Evolutionary conservation across 1,140 invertebrate species (phyloP).

Genomic region (Drosophila yakuba): DNA sequence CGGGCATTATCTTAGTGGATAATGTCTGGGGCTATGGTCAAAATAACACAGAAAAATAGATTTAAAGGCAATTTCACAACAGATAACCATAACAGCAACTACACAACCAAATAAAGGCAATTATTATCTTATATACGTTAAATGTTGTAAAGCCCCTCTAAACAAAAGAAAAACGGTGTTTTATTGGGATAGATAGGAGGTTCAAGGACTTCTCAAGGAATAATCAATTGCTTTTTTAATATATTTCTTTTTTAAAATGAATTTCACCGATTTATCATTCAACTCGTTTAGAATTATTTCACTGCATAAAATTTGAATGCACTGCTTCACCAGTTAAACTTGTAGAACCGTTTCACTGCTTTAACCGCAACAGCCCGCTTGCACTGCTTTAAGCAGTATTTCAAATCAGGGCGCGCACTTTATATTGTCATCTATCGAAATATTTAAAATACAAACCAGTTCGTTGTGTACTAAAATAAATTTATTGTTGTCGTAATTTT

Average conservation of each 20-base stretch:
- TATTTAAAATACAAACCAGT: too few relatives aligned
- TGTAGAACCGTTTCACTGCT: background rate
- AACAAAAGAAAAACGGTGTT: slow-evolving; percentile 35
- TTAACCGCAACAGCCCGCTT: background rate
- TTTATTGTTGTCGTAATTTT: too few relatives aligned
- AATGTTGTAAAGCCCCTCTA: slow-evolving; percentile 82
- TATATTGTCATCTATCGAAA: background rate
- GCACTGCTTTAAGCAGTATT: background rate
- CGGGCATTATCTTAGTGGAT: slow-evolving; percentile 1
- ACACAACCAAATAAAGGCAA: slow-evolving; percentile 47
- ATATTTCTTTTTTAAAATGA: too few relatives aligned
- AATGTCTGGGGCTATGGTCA: slow-evolving; percentile 5
- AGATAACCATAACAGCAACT: slow-evolving; percentile 53
- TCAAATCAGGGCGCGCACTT: background rate
- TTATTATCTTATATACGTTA: slow-evolving; percentile 68
- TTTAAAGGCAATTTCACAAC: slow-evolving; percentile 53
- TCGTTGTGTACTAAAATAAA: too few relatives aligned
- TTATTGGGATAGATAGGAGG: background rate
- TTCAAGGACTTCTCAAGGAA: background rate
- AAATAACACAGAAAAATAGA: slow-evolving; percentile 11
- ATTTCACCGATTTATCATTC: too few relatives aligned
- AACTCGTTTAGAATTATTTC: background rate
- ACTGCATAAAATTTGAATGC: background rate
- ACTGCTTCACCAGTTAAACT: background rate
- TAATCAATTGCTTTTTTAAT: background rate